Evolutionary conservation across 35 echinoderm and acorn worm genomes (phyloP).

Genomic region (Holothuria glaberrima): DNA sequence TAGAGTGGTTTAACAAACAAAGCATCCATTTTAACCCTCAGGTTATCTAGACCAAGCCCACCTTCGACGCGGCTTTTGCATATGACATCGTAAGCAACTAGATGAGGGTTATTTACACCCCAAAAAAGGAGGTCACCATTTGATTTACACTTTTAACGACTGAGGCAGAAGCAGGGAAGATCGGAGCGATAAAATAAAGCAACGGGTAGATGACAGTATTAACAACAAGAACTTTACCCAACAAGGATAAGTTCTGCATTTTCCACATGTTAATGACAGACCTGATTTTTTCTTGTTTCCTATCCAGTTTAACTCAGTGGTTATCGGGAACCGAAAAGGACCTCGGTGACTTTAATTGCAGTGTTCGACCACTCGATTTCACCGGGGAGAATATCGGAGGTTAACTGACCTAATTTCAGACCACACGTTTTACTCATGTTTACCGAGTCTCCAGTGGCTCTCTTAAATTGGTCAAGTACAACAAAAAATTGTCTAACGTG

Average conservation of each 20-base stretch:
- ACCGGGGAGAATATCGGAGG: not conserved
- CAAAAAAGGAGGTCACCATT: not conserved
- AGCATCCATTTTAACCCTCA: no score
- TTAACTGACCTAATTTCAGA: not conserved
- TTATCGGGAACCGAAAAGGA: not conserved
- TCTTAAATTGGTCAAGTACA: not conserved
- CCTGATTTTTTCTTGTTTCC: not conserved
- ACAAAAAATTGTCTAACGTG: not conserved
- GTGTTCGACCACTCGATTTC: not conserved
- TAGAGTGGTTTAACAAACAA: no score
- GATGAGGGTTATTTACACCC: not conserved
- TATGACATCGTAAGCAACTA: not conserved
- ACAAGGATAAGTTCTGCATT: no score
- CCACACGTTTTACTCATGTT: constrained; percentile 8
- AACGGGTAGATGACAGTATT: no score
- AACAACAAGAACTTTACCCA: no score
- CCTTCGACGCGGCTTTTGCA: not conserved
- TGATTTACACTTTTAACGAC: not conserved
- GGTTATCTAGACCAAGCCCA: no score
- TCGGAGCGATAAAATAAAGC: no score
- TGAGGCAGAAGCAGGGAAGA: no score
- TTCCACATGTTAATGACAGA: no score
- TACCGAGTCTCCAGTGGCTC: not conserved
- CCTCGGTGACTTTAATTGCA: not conserved
- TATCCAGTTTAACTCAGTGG: not conserved